Evolutionary conservation across 2,797 vertebrate genomes (phyloP).

Genomic region (Parotocinclus haroldoi): DNA sequence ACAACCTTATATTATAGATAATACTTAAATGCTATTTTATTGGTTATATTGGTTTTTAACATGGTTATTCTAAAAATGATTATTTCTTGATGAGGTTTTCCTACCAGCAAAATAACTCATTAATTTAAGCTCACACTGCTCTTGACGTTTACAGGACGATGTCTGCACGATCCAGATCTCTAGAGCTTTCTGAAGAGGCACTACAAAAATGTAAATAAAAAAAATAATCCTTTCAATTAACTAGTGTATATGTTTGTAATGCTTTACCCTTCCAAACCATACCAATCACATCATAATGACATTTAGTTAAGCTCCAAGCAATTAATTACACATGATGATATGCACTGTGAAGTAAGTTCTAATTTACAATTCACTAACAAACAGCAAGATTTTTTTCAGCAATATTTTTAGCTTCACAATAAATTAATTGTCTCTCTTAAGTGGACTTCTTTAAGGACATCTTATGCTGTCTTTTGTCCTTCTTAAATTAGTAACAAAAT

Average conservation of each 20-base stretch:
- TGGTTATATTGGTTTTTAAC: too few relatives aligned
- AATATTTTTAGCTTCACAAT: conserved; percentile 5
- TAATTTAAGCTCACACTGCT: too few relatives aligned
- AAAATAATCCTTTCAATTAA: conserved; percentile 31
- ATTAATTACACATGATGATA: conserved; percentile 23
- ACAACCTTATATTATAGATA: too few relatives aligned
- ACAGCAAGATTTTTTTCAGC: conserved; percentile 7
- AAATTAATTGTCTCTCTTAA: conserved; percentile 7
- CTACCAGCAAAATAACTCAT: too few relatives aligned
- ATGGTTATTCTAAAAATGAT: too few relatives aligned
- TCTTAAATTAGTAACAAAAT: conserved; percentile 5
- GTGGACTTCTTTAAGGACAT: background rate
- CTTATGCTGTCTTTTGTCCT: background rate
- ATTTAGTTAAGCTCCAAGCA: conserved; percentile 34
- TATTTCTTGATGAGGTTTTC: too few relatives aligned
- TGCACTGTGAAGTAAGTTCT: conserved; percentile 15
- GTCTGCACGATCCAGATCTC: background rate
- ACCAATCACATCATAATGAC: conserved; percentile 34
- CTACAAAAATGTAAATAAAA: conserved; percentile 22
- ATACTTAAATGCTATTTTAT: too few relatives aligned
- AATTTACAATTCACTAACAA: conserved; percentile 18
- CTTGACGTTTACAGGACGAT: background rate
- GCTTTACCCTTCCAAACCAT: conserved; percentile 26
- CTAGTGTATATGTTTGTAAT: conserved; percentile 29
- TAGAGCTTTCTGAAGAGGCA: conserved; percentile 15